Evolutionary conservation across 2,797 vertebrate species (phyloP), one percentile per base, ranked within the genome.

Genomic region (Hydrolagus colliei): DNA sequence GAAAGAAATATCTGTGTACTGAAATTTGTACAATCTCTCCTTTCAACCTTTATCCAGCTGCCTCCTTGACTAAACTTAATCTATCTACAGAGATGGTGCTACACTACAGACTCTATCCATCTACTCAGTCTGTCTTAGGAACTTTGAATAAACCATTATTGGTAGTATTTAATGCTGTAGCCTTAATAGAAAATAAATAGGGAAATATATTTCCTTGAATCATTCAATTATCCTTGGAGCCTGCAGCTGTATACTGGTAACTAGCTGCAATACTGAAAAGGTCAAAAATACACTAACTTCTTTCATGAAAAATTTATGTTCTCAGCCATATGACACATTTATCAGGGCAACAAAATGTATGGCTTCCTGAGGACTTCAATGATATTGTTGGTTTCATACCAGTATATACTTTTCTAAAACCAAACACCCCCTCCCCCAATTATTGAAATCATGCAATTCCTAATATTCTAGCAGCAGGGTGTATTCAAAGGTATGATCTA

Each of bases 191-290:
- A 71, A 84, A 84, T 84, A 71, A 84, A 84, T 84, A 71, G 79
- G 65, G 65, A 63, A 84, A 84, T 84, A 84, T 84, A 71, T 84
- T 84, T 84, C 79, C 79, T 84, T 84, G 79, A 67, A 84, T 84
- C 79, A 84, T 84, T 84, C 79, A 84, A 84, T 84, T 84, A 84
- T 84, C 79, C 65, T 71, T 84, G 79, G 63, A 71, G 63, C 79
- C 79, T 52, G 79, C 79, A 84, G 79, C 79, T 35, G 68, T 84
- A 52, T 52, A 52, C 6, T 52, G 41, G 65, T 71, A 84, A 84
- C 65, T 41, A 18, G 20, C 79, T 41, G 79, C 41, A 71, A 71
- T 68, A 20, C 65, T 67, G 62, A 63, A 84, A 84, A 84, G 79
- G 79, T 84, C 79, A 84, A 71, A 82, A 84, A 84, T 84, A 32